Conservation (phyloP, 2,888 invertebrate genomes). For the Bibio marci region DNA sequence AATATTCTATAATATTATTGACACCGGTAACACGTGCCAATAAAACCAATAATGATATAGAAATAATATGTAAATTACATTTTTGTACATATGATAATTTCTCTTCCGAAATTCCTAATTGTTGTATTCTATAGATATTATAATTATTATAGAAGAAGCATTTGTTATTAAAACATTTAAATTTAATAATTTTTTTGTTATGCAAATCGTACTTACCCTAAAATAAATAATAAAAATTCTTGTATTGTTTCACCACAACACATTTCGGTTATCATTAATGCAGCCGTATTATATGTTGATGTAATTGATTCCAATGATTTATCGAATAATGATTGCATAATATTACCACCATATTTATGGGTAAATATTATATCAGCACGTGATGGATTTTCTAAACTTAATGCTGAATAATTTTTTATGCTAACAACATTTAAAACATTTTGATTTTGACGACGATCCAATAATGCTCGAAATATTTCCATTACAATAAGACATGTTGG, state of each 20-base stretch:
- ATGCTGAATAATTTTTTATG: slow-evolving; percentile 35
- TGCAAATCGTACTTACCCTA: slow-evolving; percentile 39
- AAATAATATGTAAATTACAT: slow-evolving; percentile 65
- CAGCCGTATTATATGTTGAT: slow-evolving; percentile 65
- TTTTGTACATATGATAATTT: slow-evolving; percentile 55
- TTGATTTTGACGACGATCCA: slow-evolving; percentile 77
- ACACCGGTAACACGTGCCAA: slow-evolving; percentile 30
- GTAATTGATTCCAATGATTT: slow-evolving; percentile 73
- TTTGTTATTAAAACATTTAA: no score
- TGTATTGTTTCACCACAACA: slow-evolving; percentile 74
- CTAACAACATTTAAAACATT: slow-evolving; percentile 41
- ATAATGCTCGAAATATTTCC: slow-evolving; percentile 84
- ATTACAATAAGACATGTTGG: slow-evolving; percentile 79
- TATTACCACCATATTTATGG: slow-evolving; percentile 72
- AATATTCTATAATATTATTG: slow-evolving; percentile 25
- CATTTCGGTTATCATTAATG: slow-evolving; percentile 78
- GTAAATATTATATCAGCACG: slow-evolving; percentile 91
- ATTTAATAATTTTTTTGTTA: no score
- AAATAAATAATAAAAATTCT: slow-evolving; percentile 71
- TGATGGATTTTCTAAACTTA: slow-evolving; percentile 75
- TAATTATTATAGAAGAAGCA: no score
- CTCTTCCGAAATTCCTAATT: slow-evolving; percentile 51
- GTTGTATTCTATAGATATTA: slow-evolving; percentile 53
- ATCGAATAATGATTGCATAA: slow-evolving; percentile 29
- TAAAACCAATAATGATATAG: slow-evolving; percentile 50